Evolutionary conservation across 2,113 vertebrate genomes (phyloP), one percentile per base, ranked within the genome.

Genomic region (Entelurus aequoreus): DNA sequence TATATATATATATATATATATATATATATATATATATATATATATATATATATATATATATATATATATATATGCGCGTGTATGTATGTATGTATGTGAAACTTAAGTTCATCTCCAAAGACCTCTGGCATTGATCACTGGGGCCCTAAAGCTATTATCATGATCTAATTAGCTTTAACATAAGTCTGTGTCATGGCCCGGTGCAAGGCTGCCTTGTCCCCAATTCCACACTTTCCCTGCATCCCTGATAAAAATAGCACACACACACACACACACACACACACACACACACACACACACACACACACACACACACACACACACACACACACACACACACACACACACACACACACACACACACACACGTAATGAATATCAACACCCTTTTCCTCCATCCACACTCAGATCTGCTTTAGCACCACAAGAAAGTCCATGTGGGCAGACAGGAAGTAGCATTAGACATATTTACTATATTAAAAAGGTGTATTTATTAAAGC

Each of bases 151-250:
- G 89, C 88, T 91, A 91, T 90, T 91, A 90, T 87, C 80, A 86
- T 90, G 89, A 89, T 91, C 90, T 89, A 90, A 90, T 91, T 91
- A 91, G 89, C 77, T 89, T 90, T 87, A 91, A 87, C 87, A 89
- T 89, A 88, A 89, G 89, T 87, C 88, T 88, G 82, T 89, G 89
- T 90, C 88, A 87, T 72, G 86, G 86, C 86, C 88, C 76, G 86
- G 87, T 90, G 86, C 88, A 87, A 88, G 84, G 84, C 85, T 83
- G 79, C 81, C 83, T 80, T 88, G 86, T 87, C 87, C 86, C 86
- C 87, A 83, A 87, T 90, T 90, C 84, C 79, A 86, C 86, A 86
- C 78, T 82, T 86, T 84, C 84, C 79, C 81, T 81, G 84, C 84
- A 76, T 83, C 82, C 66, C 78, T 72, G 79, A 81, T 87, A 87